Conservation (phyloP, 2,888 invertebrate genomes). For the Leptinotarsa haldemani region DNA sequence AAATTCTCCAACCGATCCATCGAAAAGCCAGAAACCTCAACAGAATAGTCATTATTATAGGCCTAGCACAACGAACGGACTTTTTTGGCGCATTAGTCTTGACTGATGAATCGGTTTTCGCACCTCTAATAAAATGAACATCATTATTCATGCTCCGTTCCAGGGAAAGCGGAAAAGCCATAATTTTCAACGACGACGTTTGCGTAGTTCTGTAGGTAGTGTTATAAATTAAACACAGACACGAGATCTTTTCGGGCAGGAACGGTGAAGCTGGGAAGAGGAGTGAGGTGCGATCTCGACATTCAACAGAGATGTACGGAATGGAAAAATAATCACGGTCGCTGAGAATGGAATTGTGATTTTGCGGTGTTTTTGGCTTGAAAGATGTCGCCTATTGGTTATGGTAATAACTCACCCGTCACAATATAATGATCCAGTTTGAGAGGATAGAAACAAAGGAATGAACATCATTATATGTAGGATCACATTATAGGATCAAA, state of each 20-base stretch:
- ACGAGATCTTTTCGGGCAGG: conserved; percentile 42
- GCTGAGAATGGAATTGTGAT: neutral
- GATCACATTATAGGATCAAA: no score
- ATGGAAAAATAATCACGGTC: neutral
- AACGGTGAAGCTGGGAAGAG: neutral
- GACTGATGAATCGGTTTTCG: conserved; percentile 49
- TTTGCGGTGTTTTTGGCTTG: neutral
- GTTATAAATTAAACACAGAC: conserved; percentile 50
- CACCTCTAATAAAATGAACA: conserved; percentile 51
- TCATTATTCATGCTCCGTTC: conserved; percentile 51
- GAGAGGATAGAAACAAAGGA: no score
- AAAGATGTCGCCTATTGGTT: no score
- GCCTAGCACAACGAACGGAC: conserved; percentile 37
- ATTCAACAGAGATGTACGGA: neutral
- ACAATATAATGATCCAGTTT: no score
- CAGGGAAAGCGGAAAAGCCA: conserved; percentile 46
- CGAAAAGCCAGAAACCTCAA: conserved; percentile 36
- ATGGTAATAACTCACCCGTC: no score
- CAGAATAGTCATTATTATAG: conserved; percentile 36
- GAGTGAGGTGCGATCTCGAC: neutral
- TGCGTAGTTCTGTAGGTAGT: conserved; percentile 27
- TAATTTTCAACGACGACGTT: conserved; percentile 35
- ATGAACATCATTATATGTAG: no score
- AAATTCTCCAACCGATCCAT: conserved; percentile 36
- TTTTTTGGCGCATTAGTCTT: conserved; percentile 48